phyloP scores from a whole-genome alignment of 2,797 vertebrate species.

The Helostoma temminkii region DNA sequence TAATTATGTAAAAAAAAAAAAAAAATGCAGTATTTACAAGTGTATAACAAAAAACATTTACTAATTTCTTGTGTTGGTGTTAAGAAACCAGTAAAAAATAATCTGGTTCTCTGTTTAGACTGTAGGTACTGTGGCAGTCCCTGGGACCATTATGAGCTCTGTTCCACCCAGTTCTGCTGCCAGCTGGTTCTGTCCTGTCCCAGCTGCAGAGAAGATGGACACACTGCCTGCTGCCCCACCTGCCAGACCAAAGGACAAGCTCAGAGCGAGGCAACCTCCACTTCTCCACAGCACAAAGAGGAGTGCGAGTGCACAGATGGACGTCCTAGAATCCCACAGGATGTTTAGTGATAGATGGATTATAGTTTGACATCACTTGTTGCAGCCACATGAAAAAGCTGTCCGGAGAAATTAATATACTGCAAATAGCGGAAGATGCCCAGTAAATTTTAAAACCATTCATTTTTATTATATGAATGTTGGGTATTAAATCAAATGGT shows the following conservation, averaged over 20 bases:
- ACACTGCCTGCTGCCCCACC: constrained; percentile 90
- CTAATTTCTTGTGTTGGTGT: neutral
- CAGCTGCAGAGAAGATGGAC: constrained; percentile 84
- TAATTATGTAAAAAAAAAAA: too few species aligned
- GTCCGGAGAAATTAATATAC: neutral
- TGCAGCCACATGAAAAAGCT: neutral
- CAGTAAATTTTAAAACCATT: neutral
- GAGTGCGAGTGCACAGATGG: constrained; percentile 93
- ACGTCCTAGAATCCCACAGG: constrained; percentile 89
- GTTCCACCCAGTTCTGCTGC: constrained; percentile 90
- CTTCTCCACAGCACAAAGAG: constrained; percentile 81
- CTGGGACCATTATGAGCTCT: constrained; percentile 94
- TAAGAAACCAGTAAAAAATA: neutral
- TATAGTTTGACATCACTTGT: neutral
- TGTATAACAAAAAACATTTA: neutral
- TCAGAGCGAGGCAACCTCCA: neutral
- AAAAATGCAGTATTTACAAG: neutral
- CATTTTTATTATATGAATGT: neutral
- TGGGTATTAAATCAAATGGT: neutral
- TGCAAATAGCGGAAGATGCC: neutral
- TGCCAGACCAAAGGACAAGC: constrained; percentile 88
- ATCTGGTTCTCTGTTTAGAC: constrained; percentile 72
- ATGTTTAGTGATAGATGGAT: constrained; percentile 51
- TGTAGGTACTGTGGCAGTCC: constrained; percentile 91
- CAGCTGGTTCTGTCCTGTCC: constrained; percentile 93